Percentiles rank a stretch among this genome's conserved stretches.
These are phyloP conservation scores for Aurelia sp. DNA, from an alignment of 30 jellyfish, hydroid and myxozoan species.

Conservation along the genomic window DNA sequence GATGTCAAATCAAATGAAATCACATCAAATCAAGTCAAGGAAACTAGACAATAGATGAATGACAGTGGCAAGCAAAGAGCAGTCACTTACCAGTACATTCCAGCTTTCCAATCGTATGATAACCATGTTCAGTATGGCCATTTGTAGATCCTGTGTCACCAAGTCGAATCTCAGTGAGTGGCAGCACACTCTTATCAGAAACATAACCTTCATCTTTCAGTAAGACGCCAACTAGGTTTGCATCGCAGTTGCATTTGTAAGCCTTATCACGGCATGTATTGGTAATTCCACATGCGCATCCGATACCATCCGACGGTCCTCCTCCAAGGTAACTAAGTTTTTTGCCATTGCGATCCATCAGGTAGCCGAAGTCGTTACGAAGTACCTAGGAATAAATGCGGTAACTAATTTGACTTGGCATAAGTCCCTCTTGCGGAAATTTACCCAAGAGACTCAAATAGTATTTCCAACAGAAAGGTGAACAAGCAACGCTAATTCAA, in stretches of 20 bases:
- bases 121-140: constrained; percentile 25
- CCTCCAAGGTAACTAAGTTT: constrained; percentile 37
- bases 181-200: constrained; percentile 27
- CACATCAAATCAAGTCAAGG: too few species aligned
- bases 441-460: too few species aligned
- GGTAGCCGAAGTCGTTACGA: background rate
- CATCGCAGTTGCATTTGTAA: constrained; percentile 59
- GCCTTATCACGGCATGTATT: constrained; percentile 23
- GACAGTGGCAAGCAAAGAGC: background rate
- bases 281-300: constrained; percentile 70
- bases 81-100: constrained; percentile 36
- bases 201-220: constrained; percentile 53
- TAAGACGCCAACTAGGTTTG: background rate
- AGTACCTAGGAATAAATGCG: background rate
- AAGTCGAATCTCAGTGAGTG: constrained; percentile 45
- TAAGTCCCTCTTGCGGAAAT: too few species aligned
- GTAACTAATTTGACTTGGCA: too few species aligned
- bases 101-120: constrained; percentile 42
- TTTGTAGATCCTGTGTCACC: constrained; percentile 53
- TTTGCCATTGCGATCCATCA: constrained; percentile 27
- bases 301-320: constrained; percentile 46
- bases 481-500: too few species aligned
- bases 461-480: too few species aligned
- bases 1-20: too few species aligned
- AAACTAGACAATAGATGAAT: too few species aligned